phyloP scores from a whole-genome alignment of 1,140 invertebrate genomes.

The Anadara kagoshimensis region DNA sequence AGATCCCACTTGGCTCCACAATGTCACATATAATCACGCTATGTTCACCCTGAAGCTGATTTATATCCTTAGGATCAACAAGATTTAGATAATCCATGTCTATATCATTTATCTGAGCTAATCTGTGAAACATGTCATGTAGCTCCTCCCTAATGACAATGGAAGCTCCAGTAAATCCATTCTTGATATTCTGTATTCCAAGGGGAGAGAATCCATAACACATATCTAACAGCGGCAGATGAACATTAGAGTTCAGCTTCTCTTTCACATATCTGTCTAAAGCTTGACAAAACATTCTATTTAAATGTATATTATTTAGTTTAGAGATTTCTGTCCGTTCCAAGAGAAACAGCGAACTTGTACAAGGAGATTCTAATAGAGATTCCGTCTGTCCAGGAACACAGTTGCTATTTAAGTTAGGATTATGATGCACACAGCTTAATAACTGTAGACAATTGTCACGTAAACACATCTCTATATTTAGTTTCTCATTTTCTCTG shows the following conservation, averaged over 20 bases:
- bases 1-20: conserved; percentile 59
- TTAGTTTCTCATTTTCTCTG: conserved; percentile 42
- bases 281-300: conserved; percentile 45
- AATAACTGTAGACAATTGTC: conserved; percentile 40
- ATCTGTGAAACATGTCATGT: conserved; percentile 37
- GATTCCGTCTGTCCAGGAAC: conserved; percentile 11
- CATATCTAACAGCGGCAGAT: conserved; percentile 42
- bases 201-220: conserved; percentile 52
- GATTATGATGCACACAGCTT: conserved; percentile 15
- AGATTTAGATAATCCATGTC: conserved; percentile 31
- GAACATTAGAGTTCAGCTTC: not conserved
- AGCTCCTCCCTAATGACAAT: conserved; percentile 35
- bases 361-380: not conserved
- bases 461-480: conserved; percentile 33
- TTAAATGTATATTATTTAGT: conserved; percentile 52
- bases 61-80: conserved; percentile 26
- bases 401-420: not conserved
- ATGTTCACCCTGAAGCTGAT: conserved; percentile 32
- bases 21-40: conserved; percentile 56
- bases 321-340: conserved; percentile 36
- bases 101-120: conserved; percentile 44
- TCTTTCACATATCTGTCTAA: conserved; percentile 30
- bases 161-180: conserved; percentile 37
- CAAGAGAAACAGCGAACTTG: conserved; percentile 17
- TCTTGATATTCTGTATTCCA: conserved; percentile 45